Conservation (phyloP, 2,797 vertebrate genomes). For the Tenualosa ilisha region DNA sequence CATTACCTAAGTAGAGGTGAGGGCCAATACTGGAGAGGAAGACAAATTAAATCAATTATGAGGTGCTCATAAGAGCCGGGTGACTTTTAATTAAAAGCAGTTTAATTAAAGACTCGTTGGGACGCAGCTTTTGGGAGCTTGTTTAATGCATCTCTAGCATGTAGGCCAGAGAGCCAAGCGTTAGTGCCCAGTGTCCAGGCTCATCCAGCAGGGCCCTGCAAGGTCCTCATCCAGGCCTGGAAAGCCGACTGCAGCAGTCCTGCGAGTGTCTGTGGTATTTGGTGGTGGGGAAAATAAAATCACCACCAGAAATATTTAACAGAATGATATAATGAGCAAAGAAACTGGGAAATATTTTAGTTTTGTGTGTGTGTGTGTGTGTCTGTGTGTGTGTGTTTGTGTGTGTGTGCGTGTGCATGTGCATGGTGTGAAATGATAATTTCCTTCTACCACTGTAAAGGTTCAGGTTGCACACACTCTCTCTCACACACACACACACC, state of each 20-base stretch:
- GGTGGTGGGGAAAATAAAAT: constrained; percentile 28
- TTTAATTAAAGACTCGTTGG: constrained; percentile 88
- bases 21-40: constrained; percentile 68
- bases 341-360: not conserved
- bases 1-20: constrained; percentile 81
- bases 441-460: not conserved
- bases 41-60: constrained; percentile 96
- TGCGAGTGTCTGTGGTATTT: not conserved
- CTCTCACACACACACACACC: not conserved
- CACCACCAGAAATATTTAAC: too few relatives aligned
- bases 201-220: not conserved
- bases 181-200: not conserved
- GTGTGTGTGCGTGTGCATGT: not conserved
- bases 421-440: not conserved
- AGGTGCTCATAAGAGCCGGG: constrained; percentile 86
- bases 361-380: not conserved
- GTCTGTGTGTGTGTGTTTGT: not conserved
- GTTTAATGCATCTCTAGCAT: constrained; percentile 66
- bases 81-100: constrained; percentile 93
- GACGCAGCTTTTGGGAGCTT: constrained; percentile 69
- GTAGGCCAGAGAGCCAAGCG: constrained; percentile 32
- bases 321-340: not conserved
- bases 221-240: not conserved
- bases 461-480: not conserved
- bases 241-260: not conserved